Evolutionary conservation across 2,888 invertebrate species (phyloP).

Genomic region (Trichogramma dendrolimi): DNA sequence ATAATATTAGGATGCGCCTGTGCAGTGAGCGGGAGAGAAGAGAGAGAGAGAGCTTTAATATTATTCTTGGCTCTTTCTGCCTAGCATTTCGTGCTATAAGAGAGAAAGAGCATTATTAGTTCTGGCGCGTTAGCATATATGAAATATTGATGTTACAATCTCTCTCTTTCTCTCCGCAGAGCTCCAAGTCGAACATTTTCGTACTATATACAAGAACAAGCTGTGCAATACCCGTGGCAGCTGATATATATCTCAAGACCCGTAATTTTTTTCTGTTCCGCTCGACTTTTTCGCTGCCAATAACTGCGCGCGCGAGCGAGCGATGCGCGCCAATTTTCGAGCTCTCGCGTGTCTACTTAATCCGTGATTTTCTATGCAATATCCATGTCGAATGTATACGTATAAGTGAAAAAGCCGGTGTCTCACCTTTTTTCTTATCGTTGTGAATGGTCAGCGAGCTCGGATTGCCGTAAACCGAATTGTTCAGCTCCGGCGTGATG

Average conservation of each 20-base stretch:
- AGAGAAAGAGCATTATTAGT: conserved; percentile 51
- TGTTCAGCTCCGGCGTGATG: conserved; percentile 55
- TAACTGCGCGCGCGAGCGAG: background rate
- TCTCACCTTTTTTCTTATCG: conserved; percentile 46
- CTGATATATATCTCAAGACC: background rate
- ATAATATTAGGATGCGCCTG: too few species aligned
- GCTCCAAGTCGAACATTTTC: background rate
- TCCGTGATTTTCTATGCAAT: conserved; percentile 13
- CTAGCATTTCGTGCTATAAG: background rate
- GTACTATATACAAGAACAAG: conserved; percentile 5
- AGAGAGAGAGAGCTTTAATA: conserved; percentile 36
- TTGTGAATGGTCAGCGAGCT: conserved; percentile 62
- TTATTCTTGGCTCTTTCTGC: conserved; percentile 50
- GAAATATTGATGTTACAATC: conserved; percentile 52
- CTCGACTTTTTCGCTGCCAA: background rate
- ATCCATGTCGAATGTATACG: background rate
- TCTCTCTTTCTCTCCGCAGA: conserved; percentile 2
- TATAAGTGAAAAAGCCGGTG: background rate
- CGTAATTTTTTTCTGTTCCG: background rate
- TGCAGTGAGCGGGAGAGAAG: conserved; percentile 18
- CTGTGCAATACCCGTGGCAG: background rate
- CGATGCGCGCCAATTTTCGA: conserved; percentile 1
- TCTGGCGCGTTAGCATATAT: conserved; percentile 53
- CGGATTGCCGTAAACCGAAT: conserved; percentile 62
- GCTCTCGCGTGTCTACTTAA: conserved; percentile 12